Evolutionary conservation across 1,140 invertebrate genomes (phyloP).

Genomic region (Venustaconcha ellipsiformis): DNA sequence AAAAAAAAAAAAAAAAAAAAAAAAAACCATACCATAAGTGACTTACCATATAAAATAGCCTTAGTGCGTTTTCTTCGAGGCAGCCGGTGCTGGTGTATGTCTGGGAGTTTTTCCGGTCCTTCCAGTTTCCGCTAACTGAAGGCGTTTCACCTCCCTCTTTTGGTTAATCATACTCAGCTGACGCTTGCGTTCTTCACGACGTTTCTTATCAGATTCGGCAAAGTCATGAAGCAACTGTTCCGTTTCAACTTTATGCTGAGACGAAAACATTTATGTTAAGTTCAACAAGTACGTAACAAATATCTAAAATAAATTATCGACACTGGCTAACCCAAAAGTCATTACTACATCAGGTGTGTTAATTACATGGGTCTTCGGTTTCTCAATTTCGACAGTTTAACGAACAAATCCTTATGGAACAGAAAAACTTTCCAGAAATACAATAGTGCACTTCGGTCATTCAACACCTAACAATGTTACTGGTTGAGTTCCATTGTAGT

Average conservation of each 20-base stretch:
- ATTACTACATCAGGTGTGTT: background rate
- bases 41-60: too few relatives aligned
- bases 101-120: constrained; percentile 6
- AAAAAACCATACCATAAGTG: too few relatives aligned
- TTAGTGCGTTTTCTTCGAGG: too few relatives aligned
- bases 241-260: constrained; percentile 53
- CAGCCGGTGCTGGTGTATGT: too few relatives aligned
- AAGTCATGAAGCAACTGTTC: constrained; percentile 52
- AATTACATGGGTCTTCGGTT: background rate
- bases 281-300: too few relatives aligned
- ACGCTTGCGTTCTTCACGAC: constrained; percentile 49
- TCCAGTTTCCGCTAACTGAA: constrained; percentile 14
- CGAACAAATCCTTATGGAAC: background rate
- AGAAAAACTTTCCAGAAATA: background rate
- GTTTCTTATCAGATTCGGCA: constrained; percentile 50
- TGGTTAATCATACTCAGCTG: constrained; percentile 51
- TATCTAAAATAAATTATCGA: background rate
- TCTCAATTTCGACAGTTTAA: background rate
- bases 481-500: too few relatives aligned
- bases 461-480: too few relatives aligned
- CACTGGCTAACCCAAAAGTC: background rate
- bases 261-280: constrained; percentile 5
- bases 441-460: too few relatives aligned
- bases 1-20: too few relatives aligned
- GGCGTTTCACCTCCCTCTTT: constrained; percentile 45